A percentile compares a stretch with the other conserved stretches of the same genome.
Conservation (phyloP, 2,113 vertebrate species). For the Archocentrus centrarchus region DNA sequence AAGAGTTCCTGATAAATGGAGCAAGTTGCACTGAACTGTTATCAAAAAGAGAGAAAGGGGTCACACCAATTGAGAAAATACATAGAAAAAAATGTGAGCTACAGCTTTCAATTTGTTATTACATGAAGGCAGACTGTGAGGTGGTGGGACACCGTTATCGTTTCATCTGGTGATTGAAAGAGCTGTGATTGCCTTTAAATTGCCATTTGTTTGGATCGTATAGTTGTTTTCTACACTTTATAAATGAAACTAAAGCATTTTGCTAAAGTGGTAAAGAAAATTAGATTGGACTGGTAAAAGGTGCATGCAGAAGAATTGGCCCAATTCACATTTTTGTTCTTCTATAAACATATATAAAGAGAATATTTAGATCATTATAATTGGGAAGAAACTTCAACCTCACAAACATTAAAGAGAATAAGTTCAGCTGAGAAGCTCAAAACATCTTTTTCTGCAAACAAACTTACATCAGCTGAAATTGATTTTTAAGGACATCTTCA, state of each 20-base stretch:
- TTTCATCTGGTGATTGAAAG: conserved; percentile 50
- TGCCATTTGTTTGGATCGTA: background rate
- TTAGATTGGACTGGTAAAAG: background rate
- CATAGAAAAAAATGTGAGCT: conserved; percentile 64
- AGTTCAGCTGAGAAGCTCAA: conserved; percentile 25
- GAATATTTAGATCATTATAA: conserved; percentile 60
- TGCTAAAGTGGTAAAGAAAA: background rate
- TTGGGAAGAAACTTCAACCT: conserved; percentile 36
- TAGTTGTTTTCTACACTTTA: background rate
- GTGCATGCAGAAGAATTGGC: background rate
- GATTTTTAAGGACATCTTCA: background rate
- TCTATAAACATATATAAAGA: conserved; percentile 30
- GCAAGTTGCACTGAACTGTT: conserved; percentile 80
- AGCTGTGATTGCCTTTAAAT: background rate
- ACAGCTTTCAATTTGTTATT: conserved; percentile 71
- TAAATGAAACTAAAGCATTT: background rate
- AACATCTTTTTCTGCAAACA: conserved; percentile 29
- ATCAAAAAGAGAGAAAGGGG: conserved; percentile 74
- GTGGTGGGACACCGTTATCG: conserved; percentile 45
- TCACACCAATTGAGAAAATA: conserved; percentile 70
- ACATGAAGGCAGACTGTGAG: conserved; percentile 63
- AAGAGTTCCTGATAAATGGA: conserved; percentile 82
- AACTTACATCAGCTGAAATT: conserved; percentile 10
- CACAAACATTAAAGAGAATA: conserved; percentile 57
- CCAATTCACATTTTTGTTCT: conserved; percentile 1